Percentiles rank a stretch among this genome's conserved stretches.
Evolutionary conservation across 2,888 invertebrate genomes (phyloP).

Genomic region (Xanthia icteritia): DNA sequence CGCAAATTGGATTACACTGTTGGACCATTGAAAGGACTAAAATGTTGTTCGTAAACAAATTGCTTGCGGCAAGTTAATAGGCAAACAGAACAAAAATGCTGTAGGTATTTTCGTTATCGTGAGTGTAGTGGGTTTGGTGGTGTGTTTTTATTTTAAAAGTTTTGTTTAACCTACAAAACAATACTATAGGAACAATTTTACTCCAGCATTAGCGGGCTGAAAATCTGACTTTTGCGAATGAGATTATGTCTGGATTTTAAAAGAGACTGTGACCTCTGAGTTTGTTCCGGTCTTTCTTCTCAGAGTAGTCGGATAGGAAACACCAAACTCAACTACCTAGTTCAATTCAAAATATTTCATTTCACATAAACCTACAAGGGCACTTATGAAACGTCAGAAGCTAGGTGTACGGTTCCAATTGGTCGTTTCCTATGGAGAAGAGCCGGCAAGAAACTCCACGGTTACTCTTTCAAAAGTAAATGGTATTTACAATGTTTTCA

Average conservation of each 20-base stretch:
- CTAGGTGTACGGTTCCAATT: too few species aligned
- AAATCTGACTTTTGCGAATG: background rate
- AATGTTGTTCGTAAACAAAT: slow-evolving; percentile 74
- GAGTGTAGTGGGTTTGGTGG: slow-evolving; percentile 26
- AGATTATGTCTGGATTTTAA: background rate
- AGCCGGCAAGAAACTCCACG: too few species aligned
- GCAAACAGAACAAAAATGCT: slow-evolving; percentile 51
- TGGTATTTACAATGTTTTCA: too few species aligned
- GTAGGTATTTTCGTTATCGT: slow-evolving; percentile 27
- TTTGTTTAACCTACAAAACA: background rate
- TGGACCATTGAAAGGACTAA: slow-evolving; percentile 74
- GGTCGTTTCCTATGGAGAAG: too few species aligned
- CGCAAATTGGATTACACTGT: slow-evolving; percentile 77
- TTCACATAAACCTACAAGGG: too few species aligned
- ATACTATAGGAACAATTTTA: background rate
- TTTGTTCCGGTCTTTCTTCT: background rate
- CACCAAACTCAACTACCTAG: background rate
- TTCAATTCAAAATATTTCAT: too few species aligned
- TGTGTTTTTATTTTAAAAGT: slow-evolving; percentile 17
- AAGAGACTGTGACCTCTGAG: background rate
- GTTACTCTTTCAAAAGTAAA: too few species aligned
- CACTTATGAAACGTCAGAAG: too few species aligned
- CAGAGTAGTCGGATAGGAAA: background rate
- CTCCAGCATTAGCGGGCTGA: too few species aligned
- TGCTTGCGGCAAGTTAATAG: slow-evolving; percentile 71